These are phyloP conservation scores for Synodontis membranacea DNA, from an alignment of 2,113 vertebrate species.

Conservation along the genomic window DNA sequence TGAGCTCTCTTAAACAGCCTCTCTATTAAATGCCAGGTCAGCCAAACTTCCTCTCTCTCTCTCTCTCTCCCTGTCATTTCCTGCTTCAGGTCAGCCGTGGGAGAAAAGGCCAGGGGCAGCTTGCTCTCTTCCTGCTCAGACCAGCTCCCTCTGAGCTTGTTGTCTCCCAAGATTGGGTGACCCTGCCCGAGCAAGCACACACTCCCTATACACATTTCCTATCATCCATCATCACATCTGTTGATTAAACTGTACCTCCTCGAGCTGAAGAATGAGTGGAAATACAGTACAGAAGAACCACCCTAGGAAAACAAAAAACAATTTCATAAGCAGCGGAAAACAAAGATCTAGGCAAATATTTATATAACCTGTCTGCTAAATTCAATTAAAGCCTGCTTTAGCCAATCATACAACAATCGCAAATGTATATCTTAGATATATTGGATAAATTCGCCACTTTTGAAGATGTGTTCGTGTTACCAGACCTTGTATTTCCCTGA, in stretches of 20 bases:
- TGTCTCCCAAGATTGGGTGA: conserved; percentile 3
- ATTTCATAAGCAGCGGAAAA: background rate
- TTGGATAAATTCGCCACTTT: background rate
- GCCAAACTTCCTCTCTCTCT: conserved; percentile 61
- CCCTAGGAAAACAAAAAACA: background rate
- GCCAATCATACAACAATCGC: background rate
- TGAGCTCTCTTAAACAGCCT: background rate
- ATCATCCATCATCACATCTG: background rate
- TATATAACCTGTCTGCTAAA: background rate
- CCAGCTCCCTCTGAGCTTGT: conserved; percentile 6
- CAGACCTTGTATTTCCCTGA: background rate
- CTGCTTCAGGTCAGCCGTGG: conserved; percentile 50
- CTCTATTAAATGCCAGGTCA: conserved; percentile 44
- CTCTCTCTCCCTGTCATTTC: conserved; percentile 60
- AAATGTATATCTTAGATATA: background rate
- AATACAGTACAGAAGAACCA: background rate
- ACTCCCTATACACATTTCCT: background rate
- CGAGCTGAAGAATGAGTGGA: background rate
- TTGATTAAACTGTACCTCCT: background rate
- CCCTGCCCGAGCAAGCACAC: background rate
- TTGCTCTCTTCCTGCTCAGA: conserved; percentile 26
- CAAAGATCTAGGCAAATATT: background rate
- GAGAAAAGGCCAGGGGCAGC: conserved; percentile 25
- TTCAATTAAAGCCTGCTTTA: background rate
- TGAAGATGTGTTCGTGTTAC: background rate